Conservation (phyloP, 2,113 vertebrate species). For the Carlito syrichta region DNA sequence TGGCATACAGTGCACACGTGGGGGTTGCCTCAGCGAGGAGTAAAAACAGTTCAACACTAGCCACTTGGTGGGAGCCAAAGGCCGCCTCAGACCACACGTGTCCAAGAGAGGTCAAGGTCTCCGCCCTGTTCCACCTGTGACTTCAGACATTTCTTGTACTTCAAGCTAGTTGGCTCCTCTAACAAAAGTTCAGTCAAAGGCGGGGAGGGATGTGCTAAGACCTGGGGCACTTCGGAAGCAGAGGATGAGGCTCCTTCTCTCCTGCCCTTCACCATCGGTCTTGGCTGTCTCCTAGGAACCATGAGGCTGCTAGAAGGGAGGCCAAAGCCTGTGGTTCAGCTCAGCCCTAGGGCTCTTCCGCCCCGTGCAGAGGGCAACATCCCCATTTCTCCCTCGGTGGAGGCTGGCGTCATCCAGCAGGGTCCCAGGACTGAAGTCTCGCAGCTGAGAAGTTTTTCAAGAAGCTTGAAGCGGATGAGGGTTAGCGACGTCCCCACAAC, state of each 20-base stretch:
- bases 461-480: background rate
- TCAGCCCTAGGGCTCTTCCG: background rate
- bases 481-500: no score
- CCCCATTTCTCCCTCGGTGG: background rate
- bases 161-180: background rate
- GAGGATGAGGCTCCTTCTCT: background rate
- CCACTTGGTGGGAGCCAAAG: accelerated
- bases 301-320: background rate
- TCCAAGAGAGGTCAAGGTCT: background rate
- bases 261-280: background rate
- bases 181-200: background rate
- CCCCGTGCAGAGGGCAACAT: background rate
- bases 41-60: background rate
- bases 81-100: background rate
- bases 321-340: background rate
- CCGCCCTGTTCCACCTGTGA: background rate
- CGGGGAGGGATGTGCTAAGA: background rate
- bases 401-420: background rate
- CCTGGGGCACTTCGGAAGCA: background rate
- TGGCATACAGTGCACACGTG: background rate
- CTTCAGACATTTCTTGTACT: background rate
- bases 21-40: background rate
- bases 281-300: background rate
- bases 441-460: background rate
- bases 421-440: background rate